Base-by-base conservation (phyloP, 2,113 vertebrate species). In the Prunella fulvescens region DNA sequence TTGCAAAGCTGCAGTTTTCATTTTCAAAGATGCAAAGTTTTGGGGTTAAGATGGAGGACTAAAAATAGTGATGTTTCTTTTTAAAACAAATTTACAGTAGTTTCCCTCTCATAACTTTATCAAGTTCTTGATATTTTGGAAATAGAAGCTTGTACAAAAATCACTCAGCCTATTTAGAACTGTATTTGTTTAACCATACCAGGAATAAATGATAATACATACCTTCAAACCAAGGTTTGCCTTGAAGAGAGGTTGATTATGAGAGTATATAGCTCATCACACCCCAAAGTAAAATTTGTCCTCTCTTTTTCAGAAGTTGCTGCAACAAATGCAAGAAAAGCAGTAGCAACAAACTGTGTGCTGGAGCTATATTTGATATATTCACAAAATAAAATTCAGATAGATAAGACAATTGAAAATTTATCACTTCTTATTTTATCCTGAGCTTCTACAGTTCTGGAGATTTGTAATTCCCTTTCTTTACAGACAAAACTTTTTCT, bases 1-100 rank as follows among this genome's bases (percentile, higher is more conserved):
- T 91, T 83, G 90, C 92, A 86, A 19, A 88, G 81, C 64, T 71
- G 80, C 60, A 82, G 87, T 83, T 96, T 86, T 79, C 45, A 69
- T 87, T 78, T 95, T 45, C 79, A 91, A 88, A 81, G 73, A 45
- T 35, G 11, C 3, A 65, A 76, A 84, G 42, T 48, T 87, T 92
- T 72, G 15, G 37, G 48, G 33, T 87, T 44, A 39, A 76, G 58
- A 39, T 4, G 29, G 61, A 33, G 22, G 54, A 74, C 67, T 91
- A 82, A 93, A 94, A 84, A 91, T 74, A 81, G 31, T 48, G 37
- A 53, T 22, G 14, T 73, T 71, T 93, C 47, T 42, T 62, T 81
- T 90, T 29, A 33, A 72, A 78, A 64, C 15, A 42, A 62, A 57
- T 50, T 69, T 28, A 15, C 23, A 48, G 72, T 47, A 50, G 8